Conservation (phyloP, 2,797 vertebrate genomes). For the Micrastur ruficollis region DNA sequence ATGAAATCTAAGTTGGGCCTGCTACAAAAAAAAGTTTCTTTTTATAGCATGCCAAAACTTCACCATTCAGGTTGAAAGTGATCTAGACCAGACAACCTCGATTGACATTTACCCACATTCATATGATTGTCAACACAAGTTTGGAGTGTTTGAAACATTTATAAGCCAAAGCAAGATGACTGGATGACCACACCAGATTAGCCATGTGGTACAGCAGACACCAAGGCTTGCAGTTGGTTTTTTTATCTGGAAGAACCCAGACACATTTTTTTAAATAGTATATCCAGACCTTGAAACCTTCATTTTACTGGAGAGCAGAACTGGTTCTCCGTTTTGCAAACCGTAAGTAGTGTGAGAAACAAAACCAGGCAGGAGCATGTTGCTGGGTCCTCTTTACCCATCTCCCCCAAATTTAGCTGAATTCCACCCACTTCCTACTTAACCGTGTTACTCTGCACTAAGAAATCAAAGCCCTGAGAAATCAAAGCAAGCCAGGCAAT, state of each 20-base stretch:
- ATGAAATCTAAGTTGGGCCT: neutral
- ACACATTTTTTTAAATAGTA: neutral
- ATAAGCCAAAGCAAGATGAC: neutral
- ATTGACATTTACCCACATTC: neutral
- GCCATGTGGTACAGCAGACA: neutral
- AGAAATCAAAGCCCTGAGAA: constrained; percentile 10
- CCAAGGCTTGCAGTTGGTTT: neutral
- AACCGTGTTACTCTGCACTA: neutral
- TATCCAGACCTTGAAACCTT: neutral
- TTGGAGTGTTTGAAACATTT: neutral
- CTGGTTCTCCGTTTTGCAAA: neutral
- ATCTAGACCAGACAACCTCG: neutral
- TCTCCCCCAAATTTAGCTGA: constrained; percentile 12
- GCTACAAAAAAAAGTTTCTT: neutral
- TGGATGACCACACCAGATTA: neutral
- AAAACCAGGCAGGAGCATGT: neutral
- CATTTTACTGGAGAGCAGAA: constrained; percentile 5
- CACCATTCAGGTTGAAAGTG: neutral
- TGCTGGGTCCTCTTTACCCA: neutral
- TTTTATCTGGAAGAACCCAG: neutral
- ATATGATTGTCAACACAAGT: neutral
- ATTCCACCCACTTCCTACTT: neutral
- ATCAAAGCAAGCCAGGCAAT: neutral
- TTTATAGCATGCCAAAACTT: neutral
- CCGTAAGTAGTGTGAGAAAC: neutral